Evolutionary conservation across 1,140 invertebrate genomes (phyloP), one percentile per base, ranked within the genome.

Genomic region (Physella acuta): DNA sequence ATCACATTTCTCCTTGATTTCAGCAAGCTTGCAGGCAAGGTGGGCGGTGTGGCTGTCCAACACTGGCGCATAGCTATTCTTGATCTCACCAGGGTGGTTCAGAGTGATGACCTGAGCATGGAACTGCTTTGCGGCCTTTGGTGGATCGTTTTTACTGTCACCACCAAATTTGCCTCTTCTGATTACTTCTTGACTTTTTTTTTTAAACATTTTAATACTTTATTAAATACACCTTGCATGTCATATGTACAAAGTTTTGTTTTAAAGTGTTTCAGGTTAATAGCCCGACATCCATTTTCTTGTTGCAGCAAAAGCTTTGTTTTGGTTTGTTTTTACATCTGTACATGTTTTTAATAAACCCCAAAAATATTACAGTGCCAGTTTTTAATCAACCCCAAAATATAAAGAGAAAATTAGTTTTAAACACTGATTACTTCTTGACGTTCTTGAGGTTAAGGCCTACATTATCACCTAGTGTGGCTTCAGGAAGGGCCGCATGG

Each of bases 401-500:
- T n/a, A n/a, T n/a, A n/a, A n/a, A n/a, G n/a, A n/a, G n/a, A n/a
- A n/a, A n/a, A n/a, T n/a, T n/a, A n/a, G n/a, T n/a, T n/a, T n/a
- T n/a, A n/a, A n/a, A n/a, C n/a, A n/a, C n/a, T n/a, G n/a, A n/a
- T n/a, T n/a, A n/a, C n/a, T n/a, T n/a, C n/a, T n/a, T n/a, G 5
- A 99, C 94, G 89, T 98, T 98, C 90, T 99, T 99, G 3, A 99
- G 94, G 89, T 99, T 99, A 88, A 99, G 99, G 80, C 97, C 97
- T 79, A 99, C 96, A 82, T 99, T 99, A 88, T 99, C 97, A 72
- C 96, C 96, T 62, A 96, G 96, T 71, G 94, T 89, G 76, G 96
- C 97, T 83, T 99, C 95, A 62, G 90, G 87, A 39, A 99, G 87
- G 62, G 95, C 92, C n/a, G 98, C 96, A 88, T 99, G 97, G 85